Evolutionary conservation across 2,888 invertebrate species (phyloP), one percentile per base, ranked within the genome.

Genomic region (Caradrina kadenii): DNA sequence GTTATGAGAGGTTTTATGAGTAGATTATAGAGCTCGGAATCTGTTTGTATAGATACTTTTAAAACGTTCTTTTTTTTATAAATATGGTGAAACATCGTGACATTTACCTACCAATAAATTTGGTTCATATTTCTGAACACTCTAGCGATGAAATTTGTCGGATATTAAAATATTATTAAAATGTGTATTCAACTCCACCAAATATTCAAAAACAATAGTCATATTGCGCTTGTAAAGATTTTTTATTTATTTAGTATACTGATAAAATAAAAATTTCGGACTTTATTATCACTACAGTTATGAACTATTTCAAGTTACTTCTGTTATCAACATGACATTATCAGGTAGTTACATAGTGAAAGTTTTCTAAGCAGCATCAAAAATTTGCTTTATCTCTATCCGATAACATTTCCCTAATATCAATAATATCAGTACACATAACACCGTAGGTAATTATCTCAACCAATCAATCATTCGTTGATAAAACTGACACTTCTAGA

Each of bases 401-500:
- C 69, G 67, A 73, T 83, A 80, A 74, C 49, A 68, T 69, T 61
- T 63, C 55, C 39, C 61, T 69, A 39, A 21, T 45, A 71, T 68
- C 66, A 56, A 67, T 62, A 66, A 48, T 72, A 73, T 69, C 69
- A 69, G 63, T 66, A 65, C 52, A 63, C 56, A 75, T 58, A 71
- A 71, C 64, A 69, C 39, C 62, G n/a, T 76, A 77, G 75, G 17
- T 76, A 77, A 76, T 85, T 83, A 83, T 82, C 80, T 73, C 62
- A 74, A 81, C 71, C 70, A 80, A 82, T 82, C 83, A 87, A 88
- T 87, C 85, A 83, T 73, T 68, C 75, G 79, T 76, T 77, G 87
- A 88, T 88, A 88, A 85, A 65, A 77, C 69, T 80, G 84, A 81
- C 87, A 82, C 81, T 73, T 85, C 82, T 82, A 82, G 80, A 81